phyloP scores from a whole-genome alignment of 2,113 vertebrate species.

The Vidua macroura region DNA sequence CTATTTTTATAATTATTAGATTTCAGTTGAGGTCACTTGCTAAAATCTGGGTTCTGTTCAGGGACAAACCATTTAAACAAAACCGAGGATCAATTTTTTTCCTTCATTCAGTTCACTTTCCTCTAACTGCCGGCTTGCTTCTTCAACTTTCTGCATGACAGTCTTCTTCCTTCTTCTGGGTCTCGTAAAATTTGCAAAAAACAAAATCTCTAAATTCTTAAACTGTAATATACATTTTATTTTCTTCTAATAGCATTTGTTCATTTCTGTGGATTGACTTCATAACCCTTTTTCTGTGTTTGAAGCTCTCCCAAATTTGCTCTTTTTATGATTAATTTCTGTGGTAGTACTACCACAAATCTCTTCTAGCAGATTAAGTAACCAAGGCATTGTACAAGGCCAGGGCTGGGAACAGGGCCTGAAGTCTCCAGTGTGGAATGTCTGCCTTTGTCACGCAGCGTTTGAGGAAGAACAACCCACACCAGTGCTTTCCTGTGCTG shows the following conservation, averaged over 20 bases:
- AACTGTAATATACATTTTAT: background rate
- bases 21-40: background rate
- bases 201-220: background rate
- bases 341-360: background rate
- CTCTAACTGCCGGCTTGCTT: background rate
- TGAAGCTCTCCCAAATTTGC: background rate
- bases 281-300: background rate
- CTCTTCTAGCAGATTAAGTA: background rate
- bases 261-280: background rate
- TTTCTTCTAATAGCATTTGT: background rate
- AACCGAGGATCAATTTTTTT: background rate
- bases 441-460: background rate
- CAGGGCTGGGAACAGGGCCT: background rate
- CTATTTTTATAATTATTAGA: background rate
- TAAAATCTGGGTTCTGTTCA: background rate
- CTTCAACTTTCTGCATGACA: background rate
- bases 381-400: background rate
- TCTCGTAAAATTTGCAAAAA: background rate
- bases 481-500: fast-evolving
- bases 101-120: background rate
- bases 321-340: background rate
- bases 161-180: background rate
- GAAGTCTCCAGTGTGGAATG: background rate
- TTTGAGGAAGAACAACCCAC: background rate
- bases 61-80: background rate